Percentiles rank a stretch among this genome's conserved stretches.
phyloP scores from a whole-genome alignment of 2,797 vertebrate species.

The Rhinogobio ventralis region DNA sequence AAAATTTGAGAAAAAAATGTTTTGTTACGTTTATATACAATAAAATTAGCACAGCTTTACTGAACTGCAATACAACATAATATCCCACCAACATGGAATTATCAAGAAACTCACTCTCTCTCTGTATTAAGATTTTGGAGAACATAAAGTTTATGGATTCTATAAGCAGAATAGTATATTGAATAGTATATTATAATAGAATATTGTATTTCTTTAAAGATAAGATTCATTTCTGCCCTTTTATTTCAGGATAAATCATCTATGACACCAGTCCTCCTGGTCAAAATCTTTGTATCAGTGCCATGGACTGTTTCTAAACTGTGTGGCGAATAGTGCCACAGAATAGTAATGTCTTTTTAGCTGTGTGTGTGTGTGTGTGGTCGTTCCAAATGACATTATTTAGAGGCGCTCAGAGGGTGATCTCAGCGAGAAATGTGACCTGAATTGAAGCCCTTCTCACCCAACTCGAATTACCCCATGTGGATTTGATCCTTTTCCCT shows the following conservation, averaged over 20 bases:
- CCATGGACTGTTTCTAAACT: conserved; percentile 19
- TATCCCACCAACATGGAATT: conserved; percentile 39
- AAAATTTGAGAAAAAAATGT: no score
- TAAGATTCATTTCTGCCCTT: conserved; percentile 6
- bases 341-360: conserved; percentile 17
- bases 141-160: neutral
- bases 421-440: conserved; percentile 46
- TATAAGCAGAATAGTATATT: neutral
- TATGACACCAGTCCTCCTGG: neutral
- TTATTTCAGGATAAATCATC: conserved; percentile 36
- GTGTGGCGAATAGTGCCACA: conserved; percentile 4
- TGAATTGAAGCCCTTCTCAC: conserved; percentile 46
- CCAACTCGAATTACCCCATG: conserved; percentile 50
- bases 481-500: conserved; percentile 54
- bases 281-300: conserved; percentile 2
- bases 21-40: no score
- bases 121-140: conserved; percentile 11
- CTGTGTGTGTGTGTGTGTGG: neutral
- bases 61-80: neutral
- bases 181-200: no score
- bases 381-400: conserved; percentile 43
- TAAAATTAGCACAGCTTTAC: no score
- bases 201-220: conserved; percentile 34
- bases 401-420: conserved; percentile 43
- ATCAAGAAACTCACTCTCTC: no score